These are phyloP conservation scores for Promerops cafer DNA, from an alignment of 2,113 vertebrate genomes.

Conservation along the genomic window DNA sequence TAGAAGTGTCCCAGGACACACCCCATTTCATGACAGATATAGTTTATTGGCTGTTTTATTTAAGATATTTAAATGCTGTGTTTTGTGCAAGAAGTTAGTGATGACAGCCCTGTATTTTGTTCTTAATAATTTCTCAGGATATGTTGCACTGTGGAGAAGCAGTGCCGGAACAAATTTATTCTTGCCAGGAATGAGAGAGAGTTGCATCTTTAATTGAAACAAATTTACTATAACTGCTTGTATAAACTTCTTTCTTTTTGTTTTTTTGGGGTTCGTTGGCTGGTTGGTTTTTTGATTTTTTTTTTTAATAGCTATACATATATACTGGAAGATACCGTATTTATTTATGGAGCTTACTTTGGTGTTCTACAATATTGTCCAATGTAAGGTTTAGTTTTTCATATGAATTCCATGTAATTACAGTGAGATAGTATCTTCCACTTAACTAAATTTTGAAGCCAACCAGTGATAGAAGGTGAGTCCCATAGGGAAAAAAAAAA, in stretches of 20 bases:
- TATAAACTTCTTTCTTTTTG: slow-evolving; percentile 67
- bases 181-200: slow-evolving; percentile 76
- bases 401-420: slow-evolving; percentile 69
- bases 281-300: neutral
- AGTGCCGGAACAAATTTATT: slow-evolving; percentile 73
- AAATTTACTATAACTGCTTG: slow-evolving; percentile 58
- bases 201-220: slow-evolving; percentile 69
- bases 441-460: slow-evolving; percentile 72
- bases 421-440: slow-evolving; percentile 69
- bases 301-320: neutral
- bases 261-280: neutral
- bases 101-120: slow-evolving; percentile 76
- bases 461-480: slow-evolving; percentile 71
- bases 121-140: slow-evolving; percentile 81
- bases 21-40: slow-evolving; percentile 60
- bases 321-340: slow-evolving; percentile 60
- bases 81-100: slow-evolving; percentile 77
- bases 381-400: slow-evolving; percentile 71
- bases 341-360: slow-evolving; percentile 69
- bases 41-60: slow-evolving; percentile 67
- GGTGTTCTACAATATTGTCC: slow-evolving; percentile 70
- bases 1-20: slow-evolving; percentile 66
- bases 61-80: slow-evolving; percentile 60
- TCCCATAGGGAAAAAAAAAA: neutral
- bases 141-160: slow-evolving; percentile 65